phyloP scores from a whole-genome alignment of 2,888 invertebrate species.

The Auanema sp. region DNA sequence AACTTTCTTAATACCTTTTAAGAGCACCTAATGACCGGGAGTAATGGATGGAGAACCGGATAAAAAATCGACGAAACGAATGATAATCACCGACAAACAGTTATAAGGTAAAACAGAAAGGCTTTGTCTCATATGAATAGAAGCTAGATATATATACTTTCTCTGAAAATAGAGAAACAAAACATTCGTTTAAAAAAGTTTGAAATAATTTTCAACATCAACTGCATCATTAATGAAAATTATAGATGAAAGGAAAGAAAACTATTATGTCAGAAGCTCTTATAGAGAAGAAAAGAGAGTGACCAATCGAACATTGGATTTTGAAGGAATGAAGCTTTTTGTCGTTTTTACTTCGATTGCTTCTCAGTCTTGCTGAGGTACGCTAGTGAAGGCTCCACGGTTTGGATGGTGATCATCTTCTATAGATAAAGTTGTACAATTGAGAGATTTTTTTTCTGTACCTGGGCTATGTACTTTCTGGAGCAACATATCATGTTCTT shows the following conservation, averaged over 20 bases:
- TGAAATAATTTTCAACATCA: neutral
- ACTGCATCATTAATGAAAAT: neutral
- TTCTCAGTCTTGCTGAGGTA: constrained; percentile 2
- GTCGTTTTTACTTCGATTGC: too few species aligned
- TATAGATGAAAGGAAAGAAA: neutral
- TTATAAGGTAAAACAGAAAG: neutral
- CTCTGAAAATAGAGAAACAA: neutral
- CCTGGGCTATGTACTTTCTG: constrained; percentile 7
- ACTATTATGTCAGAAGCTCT: neutral
- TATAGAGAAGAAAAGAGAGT: neutral
- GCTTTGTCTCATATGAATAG: neutral
- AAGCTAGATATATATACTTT: neutral
- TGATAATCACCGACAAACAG: neutral
- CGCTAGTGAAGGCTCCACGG: constrained; percentile 16
- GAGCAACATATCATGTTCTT: constrained; percentile 29
- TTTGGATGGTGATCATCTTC: constrained; percentile 19
- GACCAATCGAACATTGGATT: neutral
- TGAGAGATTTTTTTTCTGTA: neutral
- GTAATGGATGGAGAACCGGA: neutral
- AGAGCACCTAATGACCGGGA: neutral
- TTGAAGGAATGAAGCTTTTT: too few species aligned
- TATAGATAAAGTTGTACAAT: neutral
- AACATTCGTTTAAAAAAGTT: constrained; percentile 4
- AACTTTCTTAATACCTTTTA: too few species aligned
- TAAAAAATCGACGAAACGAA: neutral